Conservation (phyloP, 2,113 vertebrate genomes). For the Melospiza melodia region DNA sequence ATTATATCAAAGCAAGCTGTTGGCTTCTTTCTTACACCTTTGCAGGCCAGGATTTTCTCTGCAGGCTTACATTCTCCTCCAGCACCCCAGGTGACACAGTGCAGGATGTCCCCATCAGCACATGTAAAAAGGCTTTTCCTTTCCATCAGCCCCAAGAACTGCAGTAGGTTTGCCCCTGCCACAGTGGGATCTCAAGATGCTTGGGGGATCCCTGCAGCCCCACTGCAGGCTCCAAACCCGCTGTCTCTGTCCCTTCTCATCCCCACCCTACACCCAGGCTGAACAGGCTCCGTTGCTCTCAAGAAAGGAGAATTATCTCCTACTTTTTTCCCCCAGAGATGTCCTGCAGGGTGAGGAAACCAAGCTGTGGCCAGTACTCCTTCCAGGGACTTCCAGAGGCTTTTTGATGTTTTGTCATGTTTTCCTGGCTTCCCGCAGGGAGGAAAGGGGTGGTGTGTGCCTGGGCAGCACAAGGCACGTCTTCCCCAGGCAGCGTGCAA, state of each 20-base stretch:
- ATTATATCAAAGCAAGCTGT: background rate
- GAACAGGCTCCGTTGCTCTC: background rate
- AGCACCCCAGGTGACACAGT: background rate
- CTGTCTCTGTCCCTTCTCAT: background rate
- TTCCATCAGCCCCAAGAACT: background rate
- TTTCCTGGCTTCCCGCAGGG: background rate
- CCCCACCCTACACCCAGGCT: no score
- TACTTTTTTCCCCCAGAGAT: background rate
- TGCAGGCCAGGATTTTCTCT: background rate
- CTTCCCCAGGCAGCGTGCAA: background rate
- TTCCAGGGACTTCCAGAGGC: background rate
- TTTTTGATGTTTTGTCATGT: conserved; percentile 2
- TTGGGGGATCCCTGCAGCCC: background rate
- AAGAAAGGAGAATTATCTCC: background rate
- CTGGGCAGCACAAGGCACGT: background rate
- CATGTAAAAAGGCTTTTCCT: background rate
- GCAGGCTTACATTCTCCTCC: background rate
- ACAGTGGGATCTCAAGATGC: background rate
- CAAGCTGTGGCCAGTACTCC: background rate
- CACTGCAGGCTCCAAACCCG: background rate
- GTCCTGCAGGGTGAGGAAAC: background rate
- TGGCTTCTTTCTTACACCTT: background rate
- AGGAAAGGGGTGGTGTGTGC: background rate
- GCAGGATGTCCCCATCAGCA: background rate
- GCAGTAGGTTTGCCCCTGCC: background rate